Evolutionary conservation across 2,888 invertebrate species (phyloP), one percentile per base, ranked within the genome.

Genomic region (Linhomoeus sp.): DNA sequence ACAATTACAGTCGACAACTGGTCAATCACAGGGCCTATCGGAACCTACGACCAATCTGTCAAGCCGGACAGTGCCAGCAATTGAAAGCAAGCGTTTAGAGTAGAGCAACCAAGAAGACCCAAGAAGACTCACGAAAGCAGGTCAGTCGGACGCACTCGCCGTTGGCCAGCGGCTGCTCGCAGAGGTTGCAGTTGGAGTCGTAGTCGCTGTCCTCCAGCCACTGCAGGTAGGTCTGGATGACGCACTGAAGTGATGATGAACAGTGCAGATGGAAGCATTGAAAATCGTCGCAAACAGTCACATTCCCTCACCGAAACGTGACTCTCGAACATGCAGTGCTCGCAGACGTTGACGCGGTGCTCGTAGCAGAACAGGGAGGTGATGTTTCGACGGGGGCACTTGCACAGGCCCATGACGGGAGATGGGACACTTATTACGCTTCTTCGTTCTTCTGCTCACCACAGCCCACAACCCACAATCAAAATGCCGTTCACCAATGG

Each of bases 331-430:
- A 97, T 81, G 72, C 97, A 97, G 72, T 85, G 78, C 72, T 97
- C 92, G 70, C 94, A 97, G 63, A 97, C 97, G 76, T 94, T 97
- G 29, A 94, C 92, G 61, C 90, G 74, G 69, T 97, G 94, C 68
- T 94, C 92, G 70, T 90, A 97, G 72, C 97, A 97, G 74, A 94
- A 97, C 66, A 92, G 82, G 72, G 87, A 94, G 49, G 94, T 94
- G 52, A 94, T 88, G 70, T 81, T 80, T 58, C 85, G 76, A 69
- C 92, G 90, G 22, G 92, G 88, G 72, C 97, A 97, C 69, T 94
- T 94, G 71, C 97, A 97, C 52, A 97, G 73, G 53, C 97, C 94
- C 94, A 97, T 97, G n/a, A n/a, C n/a, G n/a, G n/a, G n/a, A n/a
- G n/a, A n/a, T n/a, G n/a, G n/a, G n/a, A n/a, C n/a, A n/a, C n/a